Evolutionary conservation across 2,113 vertebrate genomes (phyloP).

Genomic region (Colistium nudipinnis): DNA sequence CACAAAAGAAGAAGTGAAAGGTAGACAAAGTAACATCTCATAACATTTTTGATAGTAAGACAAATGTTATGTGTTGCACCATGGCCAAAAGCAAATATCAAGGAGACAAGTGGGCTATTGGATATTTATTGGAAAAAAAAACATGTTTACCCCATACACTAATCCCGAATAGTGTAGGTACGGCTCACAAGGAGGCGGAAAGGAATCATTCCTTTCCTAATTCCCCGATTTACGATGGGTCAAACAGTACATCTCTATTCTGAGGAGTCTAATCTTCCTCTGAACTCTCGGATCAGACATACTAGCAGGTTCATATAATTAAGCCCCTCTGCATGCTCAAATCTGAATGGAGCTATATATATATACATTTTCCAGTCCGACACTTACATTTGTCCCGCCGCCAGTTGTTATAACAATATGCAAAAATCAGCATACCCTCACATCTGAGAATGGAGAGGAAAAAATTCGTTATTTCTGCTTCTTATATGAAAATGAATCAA

Average conservation of each 20-base stretch:
- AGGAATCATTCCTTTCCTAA: constrained; percentile 54
- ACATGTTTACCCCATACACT: constrained; percentile 27
- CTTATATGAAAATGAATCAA: background rate
- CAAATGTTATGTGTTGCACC: constrained; percentile 17
- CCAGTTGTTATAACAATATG: no score
- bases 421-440: background rate
- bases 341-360: constrained; percentile 36
- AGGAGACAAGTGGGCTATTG: background rate
- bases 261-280: constrained; percentile 33
- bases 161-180: constrained; percentile 39
- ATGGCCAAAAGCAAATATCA: constrained; percentile 22
- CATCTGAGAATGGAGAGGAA: background rate
- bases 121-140: constrained; percentile 28
- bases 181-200: constrained; percentile 10
- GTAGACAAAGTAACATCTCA: no score
- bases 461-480: background rate
- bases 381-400: no score
- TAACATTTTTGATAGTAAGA: constrained; percentile 5
- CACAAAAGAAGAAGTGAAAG: background rate
- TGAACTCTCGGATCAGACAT: constrained; percentile 50
- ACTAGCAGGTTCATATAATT: constrained; percentile 35
- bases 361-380: no score
- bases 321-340: constrained; percentile 37
- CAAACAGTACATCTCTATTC: constrained; percentile 41
- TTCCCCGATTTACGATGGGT: constrained; percentile 44